Conservation (phyloP, 2,888 invertebrate genomes). For the Euproctis similis region DNA sequence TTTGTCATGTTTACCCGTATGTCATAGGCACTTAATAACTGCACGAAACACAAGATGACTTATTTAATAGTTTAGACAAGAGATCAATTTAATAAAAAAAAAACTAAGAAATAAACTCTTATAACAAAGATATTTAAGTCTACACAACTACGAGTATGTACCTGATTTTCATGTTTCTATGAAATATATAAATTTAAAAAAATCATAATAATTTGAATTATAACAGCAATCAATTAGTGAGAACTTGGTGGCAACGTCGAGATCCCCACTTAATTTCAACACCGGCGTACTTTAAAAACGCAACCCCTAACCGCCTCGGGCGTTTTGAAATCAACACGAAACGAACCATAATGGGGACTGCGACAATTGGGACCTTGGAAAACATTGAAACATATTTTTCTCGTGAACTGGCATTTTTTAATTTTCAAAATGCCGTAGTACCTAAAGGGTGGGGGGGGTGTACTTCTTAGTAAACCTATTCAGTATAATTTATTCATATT, state of each 20-base stretch:
- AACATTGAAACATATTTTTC: background rate
- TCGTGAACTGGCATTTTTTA: background rate
- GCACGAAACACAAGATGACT: no score
- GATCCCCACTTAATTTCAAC: background rate
- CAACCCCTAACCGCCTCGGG: conserved; percentile 11
- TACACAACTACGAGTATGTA: no score
- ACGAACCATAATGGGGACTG: conserved; percentile 2
- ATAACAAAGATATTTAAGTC: no score
- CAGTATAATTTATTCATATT: no score
- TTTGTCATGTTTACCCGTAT: no score
- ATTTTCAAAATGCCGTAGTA: background rate
- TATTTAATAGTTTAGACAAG: no score
- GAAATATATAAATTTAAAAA: no score
- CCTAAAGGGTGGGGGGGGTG: background rate
- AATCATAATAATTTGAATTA: no score
- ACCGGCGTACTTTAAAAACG: background rate
- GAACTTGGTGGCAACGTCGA: background rate
- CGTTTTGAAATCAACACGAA: conserved; percentile 17
- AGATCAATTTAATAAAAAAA: no score
- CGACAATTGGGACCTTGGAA: background rate
- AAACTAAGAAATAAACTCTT: no score
- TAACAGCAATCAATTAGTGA: background rate
- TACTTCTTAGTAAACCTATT: background rate
- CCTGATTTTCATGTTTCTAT: no score
- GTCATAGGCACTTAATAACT: no score